These are phyloP conservation scores for Apeira syringaria DNA, from an alignment of 2,888 invertebrate species.

Conservation along the genomic window DNA sequence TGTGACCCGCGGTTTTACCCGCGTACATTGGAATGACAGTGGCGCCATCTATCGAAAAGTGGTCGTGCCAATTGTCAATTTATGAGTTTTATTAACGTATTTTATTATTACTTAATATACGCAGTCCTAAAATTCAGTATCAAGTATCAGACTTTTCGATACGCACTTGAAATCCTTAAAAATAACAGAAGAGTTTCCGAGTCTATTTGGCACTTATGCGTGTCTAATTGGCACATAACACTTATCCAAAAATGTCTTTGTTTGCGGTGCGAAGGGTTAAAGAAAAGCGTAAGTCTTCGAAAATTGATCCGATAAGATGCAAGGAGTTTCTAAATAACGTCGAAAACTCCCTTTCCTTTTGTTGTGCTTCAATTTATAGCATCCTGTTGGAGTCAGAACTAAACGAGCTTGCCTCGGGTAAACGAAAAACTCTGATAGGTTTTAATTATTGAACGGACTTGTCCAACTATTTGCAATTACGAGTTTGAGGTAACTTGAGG, in stretches of 20 bases:
- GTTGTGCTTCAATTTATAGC: slow-evolving; percentile 9
- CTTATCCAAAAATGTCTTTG: too few species aligned
- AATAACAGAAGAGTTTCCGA: background rate
- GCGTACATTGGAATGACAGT: too few species aligned
- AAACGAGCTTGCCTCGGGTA: slow-evolving; percentile 3
- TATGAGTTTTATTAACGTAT: too few species aligned
- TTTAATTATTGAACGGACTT: slow-evolving; percentile 18
- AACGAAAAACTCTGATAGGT: slow-evolving; percentile 20
- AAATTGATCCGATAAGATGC: slow-evolving; percentile 4
- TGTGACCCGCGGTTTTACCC: too few species aligned
- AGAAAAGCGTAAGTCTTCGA: background rate
- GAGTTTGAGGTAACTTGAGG: slow-evolving; percentile 9
- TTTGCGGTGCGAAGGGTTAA: too few species aligned
- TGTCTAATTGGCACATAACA: too few species aligned
- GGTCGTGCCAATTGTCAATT: too few species aligned
- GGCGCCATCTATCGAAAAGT: too few species aligned
- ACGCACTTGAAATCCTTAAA: background rate
- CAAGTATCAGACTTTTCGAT: background rate
- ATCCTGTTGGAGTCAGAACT: slow-evolving; percentile 5
- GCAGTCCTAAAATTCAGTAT: too few species aligned
- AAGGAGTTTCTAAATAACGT: background rate
- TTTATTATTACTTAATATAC: too few species aligned
- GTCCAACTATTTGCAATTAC: slow-evolving; percentile 18
- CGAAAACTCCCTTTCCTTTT: slow-evolving; percentile 3
- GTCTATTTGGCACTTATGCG: slow-evolving; percentile 2